Percentiles rank a stretch among this genome's conserved stretches.
These are phyloP conservation scores for Pararge aegeria DNA, from an alignment of 1,140 invertebrate species.

Conservation along the genomic window DNA sequence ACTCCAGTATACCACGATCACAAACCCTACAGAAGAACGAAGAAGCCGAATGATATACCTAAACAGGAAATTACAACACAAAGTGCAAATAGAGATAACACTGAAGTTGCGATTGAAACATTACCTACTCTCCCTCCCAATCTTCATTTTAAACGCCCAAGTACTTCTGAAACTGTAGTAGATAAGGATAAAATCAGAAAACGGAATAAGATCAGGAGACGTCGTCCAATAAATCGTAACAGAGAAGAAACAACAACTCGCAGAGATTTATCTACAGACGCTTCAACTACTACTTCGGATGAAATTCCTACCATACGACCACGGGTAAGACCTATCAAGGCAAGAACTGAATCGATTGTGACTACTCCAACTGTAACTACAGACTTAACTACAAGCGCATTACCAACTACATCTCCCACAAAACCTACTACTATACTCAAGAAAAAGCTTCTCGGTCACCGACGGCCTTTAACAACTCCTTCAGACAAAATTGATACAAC, in stretches of 20 bases:
- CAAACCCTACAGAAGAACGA: slow-evolving; percentile 54
- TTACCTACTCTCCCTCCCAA: slow-evolving; percentile 73
- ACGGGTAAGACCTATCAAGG: slow-evolving; percentile 55
- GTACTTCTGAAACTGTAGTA: slow-evolving; percentile 40
- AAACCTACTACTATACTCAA: slow-evolving; percentile 63
- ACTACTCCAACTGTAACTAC: slow-evolving; percentile 68
- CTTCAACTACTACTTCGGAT: slow-evolving; percentile 48
- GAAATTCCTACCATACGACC: slow-evolving; percentile 64
- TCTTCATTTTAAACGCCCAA: slow-evolving; percentile 72
- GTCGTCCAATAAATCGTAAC: slow-evolving; percentile 55
- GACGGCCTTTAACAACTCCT: slow-evolving; percentile 51
- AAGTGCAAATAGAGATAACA: slow-evolving; percentile 42
- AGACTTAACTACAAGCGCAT: slow-evolving; percentile 72
- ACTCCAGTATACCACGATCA: slow-evolving; percentile 55
- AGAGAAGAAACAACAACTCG: slow-evolving; percentile 50
- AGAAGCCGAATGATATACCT: slow-evolving; percentile 58
- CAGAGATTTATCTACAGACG: slow-evolving; percentile 42
- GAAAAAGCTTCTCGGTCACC: slow-evolving; percentile 60
- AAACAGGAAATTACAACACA: slow-evolving; percentile 46
- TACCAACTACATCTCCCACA: slow-evolving; percentile 71
- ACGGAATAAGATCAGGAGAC: slow-evolving; percentile 69
- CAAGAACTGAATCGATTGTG: slow-evolving; percentile 42
- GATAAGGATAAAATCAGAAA: slow-evolving; percentile 69
- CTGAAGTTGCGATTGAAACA: slow-evolving; percentile 45
- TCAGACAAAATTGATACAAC: slow-evolving; percentile 61